Percentiles rank a stretch among this genome's conserved stretches.
phyloP scores from a whole-genome alignment of 1,140 invertebrate species.

The Platorchestia sp. region DNA sequence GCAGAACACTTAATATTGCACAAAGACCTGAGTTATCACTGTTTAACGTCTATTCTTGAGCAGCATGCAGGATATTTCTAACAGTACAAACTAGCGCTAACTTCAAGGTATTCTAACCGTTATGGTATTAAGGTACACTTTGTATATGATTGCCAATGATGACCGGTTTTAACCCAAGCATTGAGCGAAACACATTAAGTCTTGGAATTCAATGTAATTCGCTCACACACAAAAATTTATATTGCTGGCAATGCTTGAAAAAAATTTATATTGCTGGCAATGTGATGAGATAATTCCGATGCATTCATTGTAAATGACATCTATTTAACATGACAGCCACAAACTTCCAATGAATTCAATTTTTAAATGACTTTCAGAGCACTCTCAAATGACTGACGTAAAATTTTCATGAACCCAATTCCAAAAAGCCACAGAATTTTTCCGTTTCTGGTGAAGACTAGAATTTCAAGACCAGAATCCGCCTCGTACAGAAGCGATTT shows the following conservation, averaged over 20 bases:
- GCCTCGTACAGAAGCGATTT: background rate
- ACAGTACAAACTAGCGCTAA: background rate
- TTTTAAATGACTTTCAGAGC: background rate
- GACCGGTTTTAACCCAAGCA: background rate
- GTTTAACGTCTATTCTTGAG: background rate
- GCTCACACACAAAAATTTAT: background rate
- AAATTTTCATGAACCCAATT: background rate
- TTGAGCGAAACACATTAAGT: background rate
- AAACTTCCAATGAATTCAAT: background rate
- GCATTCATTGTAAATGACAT: background rate
- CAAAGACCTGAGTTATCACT: background rate
- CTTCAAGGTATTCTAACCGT: background rate
- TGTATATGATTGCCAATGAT: background rate
- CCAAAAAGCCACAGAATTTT: background rate
- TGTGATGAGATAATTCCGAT: background rate
- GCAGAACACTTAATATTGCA: background rate
- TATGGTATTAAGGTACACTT: slow-evolving; percentile 1
- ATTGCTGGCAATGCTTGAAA: background rate
- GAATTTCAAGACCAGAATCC: background rate
- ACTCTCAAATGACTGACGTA: background rate
- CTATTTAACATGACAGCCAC: background rate
- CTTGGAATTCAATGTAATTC: background rate
- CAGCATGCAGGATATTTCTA: background rate
- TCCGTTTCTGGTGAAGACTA: background rate
- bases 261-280: background rate